Conservation (phyloP, 2,113 vertebrate genomes). For the Ibidorhyncha struthersii region DNA sequence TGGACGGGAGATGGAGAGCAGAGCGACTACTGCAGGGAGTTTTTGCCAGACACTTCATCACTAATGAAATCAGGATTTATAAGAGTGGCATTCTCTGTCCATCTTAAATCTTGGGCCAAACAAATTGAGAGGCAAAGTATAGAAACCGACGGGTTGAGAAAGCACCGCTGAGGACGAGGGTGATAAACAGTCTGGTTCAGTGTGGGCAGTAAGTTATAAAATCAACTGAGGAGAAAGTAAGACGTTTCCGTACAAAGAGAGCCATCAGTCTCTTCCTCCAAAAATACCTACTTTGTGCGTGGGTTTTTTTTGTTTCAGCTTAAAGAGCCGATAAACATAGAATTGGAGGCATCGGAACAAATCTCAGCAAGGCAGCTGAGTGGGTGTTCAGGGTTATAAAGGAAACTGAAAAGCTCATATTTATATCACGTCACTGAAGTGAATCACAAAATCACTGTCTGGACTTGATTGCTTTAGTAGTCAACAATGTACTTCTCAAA, state of each 20-base stretch:
- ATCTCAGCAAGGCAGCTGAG: background rate
- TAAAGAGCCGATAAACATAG: background rate
- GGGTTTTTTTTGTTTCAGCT: background rate
- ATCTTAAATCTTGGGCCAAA: constrained; percentile 20
- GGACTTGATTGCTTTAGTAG: background rate
- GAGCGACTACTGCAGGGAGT: background rate
- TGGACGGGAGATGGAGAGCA: background rate
- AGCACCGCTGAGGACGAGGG: background rate
- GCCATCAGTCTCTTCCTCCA: constrained; percentile 4
- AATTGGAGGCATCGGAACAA: background rate
- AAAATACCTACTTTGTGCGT: background rate
- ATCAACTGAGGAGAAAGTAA: background rate
- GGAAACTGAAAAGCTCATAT: background rate
- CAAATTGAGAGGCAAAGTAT: background rate
- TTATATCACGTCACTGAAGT: background rate
- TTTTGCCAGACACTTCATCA: background rate
- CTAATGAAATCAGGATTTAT: constrained; percentile 17
- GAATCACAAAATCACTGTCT: constrained; percentile 17
- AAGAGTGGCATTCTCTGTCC: background rate
- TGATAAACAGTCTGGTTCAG: constrained; percentile 11
- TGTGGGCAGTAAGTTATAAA: constrained; percentile 38
- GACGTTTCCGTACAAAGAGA: background rate
- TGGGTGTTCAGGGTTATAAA: background rate
- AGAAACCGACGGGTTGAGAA: background rate
- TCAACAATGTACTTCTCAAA: background rate